phyloP scores from a whole-genome alignment of 2,888 invertebrate genomes.

The Tetheella fluctuosa region DNA sequence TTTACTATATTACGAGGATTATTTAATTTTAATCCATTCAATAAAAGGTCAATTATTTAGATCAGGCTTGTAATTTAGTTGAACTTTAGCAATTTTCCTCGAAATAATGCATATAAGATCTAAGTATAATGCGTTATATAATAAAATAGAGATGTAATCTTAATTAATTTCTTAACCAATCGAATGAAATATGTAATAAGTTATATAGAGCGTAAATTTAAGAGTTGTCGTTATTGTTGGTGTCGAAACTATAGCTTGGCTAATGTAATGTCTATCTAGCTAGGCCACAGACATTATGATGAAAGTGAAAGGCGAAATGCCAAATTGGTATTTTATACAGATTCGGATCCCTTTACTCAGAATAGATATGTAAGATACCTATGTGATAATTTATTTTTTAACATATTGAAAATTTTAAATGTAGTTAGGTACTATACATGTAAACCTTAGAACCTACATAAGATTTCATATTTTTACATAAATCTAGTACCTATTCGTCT shows the following conservation, averaged over 20 bases:
- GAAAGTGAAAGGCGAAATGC: slow-evolving; percentile 41
- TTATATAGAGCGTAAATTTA: slow-evolving; percentile 51
- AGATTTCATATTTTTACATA: too few relatives aligned
- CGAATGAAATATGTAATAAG: background rate
- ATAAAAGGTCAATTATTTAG: slow-evolving; percentile 23
- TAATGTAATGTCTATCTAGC: slow-evolving; percentile 34
- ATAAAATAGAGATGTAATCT: too few relatives aligned
- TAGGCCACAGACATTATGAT: slow-evolving; percentile 43
- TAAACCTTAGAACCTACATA: too few relatives aligned
- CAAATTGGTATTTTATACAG: slow-evolving; percentile 1
- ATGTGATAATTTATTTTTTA: too few relatives aligned
- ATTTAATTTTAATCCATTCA: background rate
- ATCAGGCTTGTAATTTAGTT: too few relatives aligned
- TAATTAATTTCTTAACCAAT: too few relatives aligned
- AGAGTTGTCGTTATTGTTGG: slow-evolving; percentile 39
- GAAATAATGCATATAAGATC: too few relatives aligned
- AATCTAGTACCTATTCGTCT: too few relatives aligned
- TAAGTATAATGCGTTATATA: too few relatives aligned
- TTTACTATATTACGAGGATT: slow-evolving; percentile 16
- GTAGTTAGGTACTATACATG: too few relatives aligned
- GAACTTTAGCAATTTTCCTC: too few relatives aligned
- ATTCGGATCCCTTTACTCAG: background rate
- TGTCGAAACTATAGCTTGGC: slow-evolving; percentile 47
- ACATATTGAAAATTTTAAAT: too few relatives aligned
- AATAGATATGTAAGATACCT: background rate